Conservation (phyloP, 2,113 vertebrate genomes). For the Nicator chloris region DNA sequence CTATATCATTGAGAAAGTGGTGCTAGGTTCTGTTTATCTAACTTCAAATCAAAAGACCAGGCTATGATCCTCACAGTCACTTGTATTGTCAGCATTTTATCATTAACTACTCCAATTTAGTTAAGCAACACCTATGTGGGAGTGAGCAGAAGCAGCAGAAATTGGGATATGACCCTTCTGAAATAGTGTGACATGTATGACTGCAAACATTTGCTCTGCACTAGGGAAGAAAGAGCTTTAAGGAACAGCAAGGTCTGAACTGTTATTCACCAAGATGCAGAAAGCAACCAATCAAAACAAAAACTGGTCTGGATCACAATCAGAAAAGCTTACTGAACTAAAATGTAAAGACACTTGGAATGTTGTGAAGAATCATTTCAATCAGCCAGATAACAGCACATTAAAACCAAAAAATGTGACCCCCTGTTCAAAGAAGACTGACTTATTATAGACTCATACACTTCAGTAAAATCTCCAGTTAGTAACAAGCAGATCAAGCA, state of each 20-base stretch:
- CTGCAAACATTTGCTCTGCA: neutral
- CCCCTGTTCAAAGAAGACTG: neutral
- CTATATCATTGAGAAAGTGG: neutral
- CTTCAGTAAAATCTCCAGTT: neutral
- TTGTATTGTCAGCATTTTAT: neutral
- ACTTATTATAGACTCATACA: neutral
- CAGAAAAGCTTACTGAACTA: neutral
- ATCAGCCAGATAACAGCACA: neutral
- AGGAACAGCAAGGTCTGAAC: neutral
- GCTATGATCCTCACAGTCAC: neutral
- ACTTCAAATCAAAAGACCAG: neutral
- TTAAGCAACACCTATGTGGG: neutral
- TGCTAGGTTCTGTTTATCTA: neutral
- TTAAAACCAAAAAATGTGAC: neutral
- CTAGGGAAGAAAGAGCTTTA: neutral
- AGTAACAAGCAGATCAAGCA: slow-evolving; percentile 45
- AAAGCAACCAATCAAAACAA: neutral
- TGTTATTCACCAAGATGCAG: neutral
- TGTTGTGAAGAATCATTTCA: neutral
- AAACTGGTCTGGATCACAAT: neutral
- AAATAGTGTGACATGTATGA: accelerated
- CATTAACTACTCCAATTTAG: neutral
- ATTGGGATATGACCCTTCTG: neutral
- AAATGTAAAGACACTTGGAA: neutral
- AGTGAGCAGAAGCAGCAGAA: neutral